Evolutionary conservation across 2,888 invertebrate species (phyloP).

Genomic region (Cataglyphis rosenhaueri): DNA sequence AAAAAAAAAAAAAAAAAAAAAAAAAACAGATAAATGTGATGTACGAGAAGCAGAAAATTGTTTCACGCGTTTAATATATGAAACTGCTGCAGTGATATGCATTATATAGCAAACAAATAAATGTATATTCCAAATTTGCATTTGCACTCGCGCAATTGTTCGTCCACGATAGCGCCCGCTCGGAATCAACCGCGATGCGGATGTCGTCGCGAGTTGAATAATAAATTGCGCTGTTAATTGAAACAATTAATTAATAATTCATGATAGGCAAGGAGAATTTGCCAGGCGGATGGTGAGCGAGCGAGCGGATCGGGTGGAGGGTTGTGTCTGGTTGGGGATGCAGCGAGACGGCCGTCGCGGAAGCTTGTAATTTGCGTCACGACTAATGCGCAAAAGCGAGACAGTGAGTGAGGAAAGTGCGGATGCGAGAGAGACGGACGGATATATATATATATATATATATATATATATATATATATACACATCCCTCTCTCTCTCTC

Average conservation of each 20-base stretch:
- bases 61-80: conserved; percentile 19
- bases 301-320: conserved; percentile 59
- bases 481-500: background rate
- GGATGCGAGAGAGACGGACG: conserved; percentile 51
- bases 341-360: conserved; percentile 68
- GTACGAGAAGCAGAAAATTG: conserved; percentile 2
- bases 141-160: conserved; percentile 66
- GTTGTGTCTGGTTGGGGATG: conserved; percentile 49
- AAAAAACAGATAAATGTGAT: background rate
- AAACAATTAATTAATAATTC: conserved; percentile 86
- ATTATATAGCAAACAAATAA: conserved; percentile 55
- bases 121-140: conserved; percentile 61
- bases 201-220: conserved; percentile 82
- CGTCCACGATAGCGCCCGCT: conserved; percentile 65
- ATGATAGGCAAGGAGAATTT: conserved; percentile 84
- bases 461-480: conserved; percentile 67
- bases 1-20: background rate
- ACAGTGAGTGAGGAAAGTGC: conserved; percentile 43
- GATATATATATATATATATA: conserved; percentile 68
- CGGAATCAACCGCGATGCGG: conserved; percentile 71
- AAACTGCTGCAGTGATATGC: conserved; percentile 18
- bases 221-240: conserved; percentile 84
- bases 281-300: conserved; percentile 77
- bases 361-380: conserved; percentile 84
- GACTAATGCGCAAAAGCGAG: conserved; percentile 78